Conservation (phyloP, 2,888 invertebrate genomes). For the Elmis aenea region DNA sequence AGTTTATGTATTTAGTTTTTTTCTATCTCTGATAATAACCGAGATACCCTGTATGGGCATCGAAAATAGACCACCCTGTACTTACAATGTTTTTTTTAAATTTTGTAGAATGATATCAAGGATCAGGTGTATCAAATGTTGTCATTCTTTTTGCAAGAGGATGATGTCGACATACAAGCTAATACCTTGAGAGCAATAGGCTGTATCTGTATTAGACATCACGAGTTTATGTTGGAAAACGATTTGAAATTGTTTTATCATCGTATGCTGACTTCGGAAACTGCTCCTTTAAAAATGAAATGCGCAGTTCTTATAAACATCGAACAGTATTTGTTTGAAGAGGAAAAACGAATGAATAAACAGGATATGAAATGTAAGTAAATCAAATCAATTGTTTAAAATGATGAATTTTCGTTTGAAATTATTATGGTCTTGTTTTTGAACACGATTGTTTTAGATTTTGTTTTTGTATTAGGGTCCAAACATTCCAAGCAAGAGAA, state of each 20-base stretch:
- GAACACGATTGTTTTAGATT: no score
- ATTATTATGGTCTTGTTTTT: no score
- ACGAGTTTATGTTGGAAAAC: conserved; percentile 85
- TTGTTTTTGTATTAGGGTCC: no score
- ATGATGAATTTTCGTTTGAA: no score
- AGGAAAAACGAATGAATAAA: conserved; percentile 92
- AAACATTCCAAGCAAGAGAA: conserved; percentile 91
- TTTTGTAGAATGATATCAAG: conserved; percentile 63
- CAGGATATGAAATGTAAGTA: conserved; percentile 89
- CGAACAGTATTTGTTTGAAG: conserved; percentile 91
- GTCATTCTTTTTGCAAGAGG: conserved; percentile 79
- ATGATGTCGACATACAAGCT: conserved; percentile 77
- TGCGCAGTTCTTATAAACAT: conserved; percentile 88
- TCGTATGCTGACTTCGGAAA: conserved; percentile 64
- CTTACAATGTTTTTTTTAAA: conserved; percentile 21
- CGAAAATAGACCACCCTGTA: no score
- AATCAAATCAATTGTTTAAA: no score
- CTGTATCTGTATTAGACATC: conserved; percentile 89
- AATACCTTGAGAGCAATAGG: conserved; percentile 83
- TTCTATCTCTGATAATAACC: no score
- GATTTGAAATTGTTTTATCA: conserved; percentile 85
- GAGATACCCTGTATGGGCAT: no score
- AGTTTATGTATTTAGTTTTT: no score
- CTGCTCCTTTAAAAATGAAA: conserved; percentile 70
- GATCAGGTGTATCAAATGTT: conserved; percentile 84